Conservation (phyloP, 2,797 vertebrate species). For the Pangasius macronema region DNA sequence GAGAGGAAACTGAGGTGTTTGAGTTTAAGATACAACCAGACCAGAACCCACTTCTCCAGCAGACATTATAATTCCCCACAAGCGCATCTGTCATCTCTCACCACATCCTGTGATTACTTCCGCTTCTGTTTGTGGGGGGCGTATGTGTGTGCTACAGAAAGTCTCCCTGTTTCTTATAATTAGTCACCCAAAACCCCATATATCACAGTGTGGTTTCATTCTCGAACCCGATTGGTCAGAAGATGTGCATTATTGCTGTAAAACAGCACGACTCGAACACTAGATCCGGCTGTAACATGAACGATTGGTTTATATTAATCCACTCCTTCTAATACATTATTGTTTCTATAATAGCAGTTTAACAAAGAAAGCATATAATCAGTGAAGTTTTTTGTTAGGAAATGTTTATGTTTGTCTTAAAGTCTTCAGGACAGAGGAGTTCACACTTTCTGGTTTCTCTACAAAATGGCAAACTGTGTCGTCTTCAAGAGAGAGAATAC, state of each 20-base stretch:
- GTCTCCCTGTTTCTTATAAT: neutral
- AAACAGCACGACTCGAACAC: neutral
- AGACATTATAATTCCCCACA: neutral
- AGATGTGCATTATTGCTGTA: neutral
- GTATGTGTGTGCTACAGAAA: neutral
- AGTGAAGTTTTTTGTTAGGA: neutral
- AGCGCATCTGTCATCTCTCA: neutral
- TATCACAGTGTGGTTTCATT: neutral
- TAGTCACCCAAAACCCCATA: neutral
- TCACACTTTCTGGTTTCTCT: neutral
- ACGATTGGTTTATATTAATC: neutral
- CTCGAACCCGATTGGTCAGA: neutral
- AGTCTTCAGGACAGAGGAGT: neutral
- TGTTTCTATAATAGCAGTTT: neutral
- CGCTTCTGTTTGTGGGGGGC: neutral
- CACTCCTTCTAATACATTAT: neutral
- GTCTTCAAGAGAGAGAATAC: neutral
- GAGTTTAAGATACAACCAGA: neutral
- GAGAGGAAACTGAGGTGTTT: neutral
- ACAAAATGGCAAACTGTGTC: neutral
- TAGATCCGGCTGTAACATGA: neutral
- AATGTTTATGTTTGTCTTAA: neutral
- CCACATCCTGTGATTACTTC: slow-evolving; percentile 13
- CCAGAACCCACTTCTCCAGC: neutral
- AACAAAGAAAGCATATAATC: neutral